These are phyloP conservation scores for Pogonophryne albipinna DNA, from an alignment of 2,797 vertebrate species.

Conservation along the genomic window DNA sequence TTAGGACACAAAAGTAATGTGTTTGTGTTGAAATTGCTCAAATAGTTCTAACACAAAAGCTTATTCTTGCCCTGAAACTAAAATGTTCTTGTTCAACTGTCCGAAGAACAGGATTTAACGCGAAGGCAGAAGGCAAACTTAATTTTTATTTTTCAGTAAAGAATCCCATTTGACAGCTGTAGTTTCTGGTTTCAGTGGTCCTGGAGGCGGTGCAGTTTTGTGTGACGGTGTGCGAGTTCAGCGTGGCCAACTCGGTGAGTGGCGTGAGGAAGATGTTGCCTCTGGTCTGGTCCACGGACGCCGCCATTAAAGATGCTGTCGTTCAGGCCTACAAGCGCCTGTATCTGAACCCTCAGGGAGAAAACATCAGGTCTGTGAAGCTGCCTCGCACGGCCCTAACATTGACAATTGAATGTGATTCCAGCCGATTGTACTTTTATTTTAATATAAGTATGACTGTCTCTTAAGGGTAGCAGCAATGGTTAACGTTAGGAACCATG, in stretches of 20 bases:
- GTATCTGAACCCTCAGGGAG: slow-evolving; percentile 90
- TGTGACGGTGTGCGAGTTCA: slow-evolving; percentile 92
- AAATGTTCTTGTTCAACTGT: neutral
- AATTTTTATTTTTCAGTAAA: too few species aligned
- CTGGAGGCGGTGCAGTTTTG: slow-evolving; percentile 98
- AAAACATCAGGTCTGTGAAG: slow-evolving; percentile 81
- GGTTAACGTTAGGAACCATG: neutral
- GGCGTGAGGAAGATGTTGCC: slow-evolving; percentile 96
- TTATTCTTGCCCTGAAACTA: neutral
- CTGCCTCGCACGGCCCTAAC: neutral
- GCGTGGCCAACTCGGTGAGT: slow-evolving; percentile 90
- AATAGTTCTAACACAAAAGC: neutral
- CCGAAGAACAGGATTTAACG: too few species aligned
- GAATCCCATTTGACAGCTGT: too few species aligned
- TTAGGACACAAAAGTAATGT: neutral
- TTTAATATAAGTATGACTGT: neutral
- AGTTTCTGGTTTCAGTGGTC: slow-evolving; percentile 87
- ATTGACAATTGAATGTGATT: neutral
- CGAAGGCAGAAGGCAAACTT: too few species aligned
- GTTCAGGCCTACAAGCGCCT: slow-evolving; percentile 93
- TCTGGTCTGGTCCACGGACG: slow-evolving; percentile 95
- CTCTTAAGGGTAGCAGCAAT: neutral
- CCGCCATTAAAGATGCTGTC: slow-evolving; percentile 92
- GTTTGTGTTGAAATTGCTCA: neutral
- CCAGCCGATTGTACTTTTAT: neutral